These are phyloP conservation scores for Pleuronectes platessa DNA, from an alignment of 2,113 vertebrate species.

Conservation along the genomic window DNA sequence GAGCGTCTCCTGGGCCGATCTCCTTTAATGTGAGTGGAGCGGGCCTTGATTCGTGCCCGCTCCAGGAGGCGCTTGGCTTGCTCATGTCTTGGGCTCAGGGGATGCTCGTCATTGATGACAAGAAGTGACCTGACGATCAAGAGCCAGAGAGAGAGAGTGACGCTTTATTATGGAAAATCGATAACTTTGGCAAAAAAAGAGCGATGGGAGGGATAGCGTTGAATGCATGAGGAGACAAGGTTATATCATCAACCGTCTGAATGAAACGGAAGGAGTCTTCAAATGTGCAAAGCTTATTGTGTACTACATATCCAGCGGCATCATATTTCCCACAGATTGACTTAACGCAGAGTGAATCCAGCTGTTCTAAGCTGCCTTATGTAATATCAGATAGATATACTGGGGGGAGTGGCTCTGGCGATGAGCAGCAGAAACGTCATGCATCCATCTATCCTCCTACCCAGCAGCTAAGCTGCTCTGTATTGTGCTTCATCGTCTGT, in stretches of 20 bases:
- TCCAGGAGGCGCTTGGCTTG: conserved; percentile 92
- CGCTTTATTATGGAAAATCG: neutral
- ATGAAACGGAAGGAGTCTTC: conserved; percentile 6
- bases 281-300: conserved; percentile 33
- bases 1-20: conserved; percentile 82
- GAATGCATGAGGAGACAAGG: neutral
- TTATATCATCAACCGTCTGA: conserved; percentile 2
- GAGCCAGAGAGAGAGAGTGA: conserved; percentile 1
- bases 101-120: conserved; percentile 78
- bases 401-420: conserved; percentile 39
- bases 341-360: conserved; percentile 49
- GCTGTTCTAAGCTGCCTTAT: conserved; percentile 73
- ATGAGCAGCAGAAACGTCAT: conserved; percentile 64
- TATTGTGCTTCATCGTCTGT: conserved; percentile 73
- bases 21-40: conserved; percentile 85
- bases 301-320: conserved; percentile 39
- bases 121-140: conserved; percentile 80
- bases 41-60: conserved; percentile 90
- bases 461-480: conserved; percentile 73
- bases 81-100: conserved; percentile 89
- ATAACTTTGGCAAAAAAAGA: neutral
- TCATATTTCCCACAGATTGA: conserved; percentile 50
- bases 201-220: neutral
- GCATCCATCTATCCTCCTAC: conserved; percentile 58
- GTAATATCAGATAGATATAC: conserved; percentile 66